phyloP scores from a whole-genome alignment of 2,888 invertebrate genomes.

The Cheilosia scutellata region DNA sequence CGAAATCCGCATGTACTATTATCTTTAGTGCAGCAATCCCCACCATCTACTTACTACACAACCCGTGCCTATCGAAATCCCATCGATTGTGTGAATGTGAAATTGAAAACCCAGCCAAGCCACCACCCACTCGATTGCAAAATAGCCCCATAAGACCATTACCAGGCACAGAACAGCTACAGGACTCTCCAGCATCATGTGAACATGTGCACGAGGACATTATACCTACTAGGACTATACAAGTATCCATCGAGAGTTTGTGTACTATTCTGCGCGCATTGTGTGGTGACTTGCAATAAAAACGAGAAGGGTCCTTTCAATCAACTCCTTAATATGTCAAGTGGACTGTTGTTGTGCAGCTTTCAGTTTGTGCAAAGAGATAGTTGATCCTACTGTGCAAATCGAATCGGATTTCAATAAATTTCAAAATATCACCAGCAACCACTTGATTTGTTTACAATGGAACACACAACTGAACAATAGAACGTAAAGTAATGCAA shows the following conservation, averaged over 20 bases:
- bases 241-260: constrained; percentile 8
- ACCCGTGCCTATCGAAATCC: constrained; percentile 27
- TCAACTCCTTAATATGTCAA: constrained; percentile 72
- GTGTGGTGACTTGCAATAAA: constrained; percentile 43
- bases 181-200: background rate
- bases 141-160: constrained; percentile 42
- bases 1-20: background rate
- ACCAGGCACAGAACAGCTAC: background rate
- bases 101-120: constrained; percentile 23
- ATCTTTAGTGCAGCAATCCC: background rate
- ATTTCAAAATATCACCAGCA: constrained; percentile 25
- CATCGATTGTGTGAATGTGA: constrained; percentile 36
- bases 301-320: constrained; percentile 64
- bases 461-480: constrained; percentile 36
- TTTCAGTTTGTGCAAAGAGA: constrained; percentile 21
- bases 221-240: background rate
- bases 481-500: constrained; percentile 32
- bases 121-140: constrained; percentile 20
- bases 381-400: constrained; percentile 24
- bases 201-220: constrained; percentile 3
- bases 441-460: constrained; percentile 6
- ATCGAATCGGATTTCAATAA: constrained; percentile 63
- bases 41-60: constrained; percentile 30
- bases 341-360: constrained; percentile 60
- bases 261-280: background rate